Evolutionary conservation across 2,888 invertebrate species (phyloP), one percentile per base, ranked within the genome.

Genomic region (Drosophila bunnanda): DNA sequence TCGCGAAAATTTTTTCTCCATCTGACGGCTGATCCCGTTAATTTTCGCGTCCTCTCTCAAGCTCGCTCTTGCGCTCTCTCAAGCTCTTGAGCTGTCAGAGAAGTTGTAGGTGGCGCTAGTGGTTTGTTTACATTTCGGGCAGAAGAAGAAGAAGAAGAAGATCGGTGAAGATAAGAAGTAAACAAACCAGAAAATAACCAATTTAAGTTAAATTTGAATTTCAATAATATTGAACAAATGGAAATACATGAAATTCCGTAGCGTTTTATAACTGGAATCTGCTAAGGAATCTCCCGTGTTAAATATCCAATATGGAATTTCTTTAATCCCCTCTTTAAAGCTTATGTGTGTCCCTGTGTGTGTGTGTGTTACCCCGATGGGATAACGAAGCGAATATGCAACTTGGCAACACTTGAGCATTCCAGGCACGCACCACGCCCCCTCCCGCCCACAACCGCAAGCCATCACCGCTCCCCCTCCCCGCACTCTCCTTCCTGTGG

Each of bases 391-490:
- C 79, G 79, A 68, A 78, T 82, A 69, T 82, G 84, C 79, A 76
- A 60, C 61, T 48, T 79, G 84, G 86, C 76, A 88, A 83, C 88
- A 86, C 88, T 84, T 84, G 80, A 74, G 83, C 58, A 84, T 84
- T 80, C 88, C 70, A 57, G 56, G 88, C 83, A 84, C 83, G 83
- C 80, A 75, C 74, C 79, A 79, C 70, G 75, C 81, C 83, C 67
- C 53, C 83, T 65, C 53, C 43, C 72, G 73, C 81, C 83, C 73
- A 59, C 43, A 39, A 59, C 67, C 58, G 67, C 69, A 55, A 54
- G 32, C 50, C 25, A 46, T 46, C 57, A 25, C 41, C 55, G 46
- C 32, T 28, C 25, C 43, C 48, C 28, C 50, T 25, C 43, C 48
- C 28, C 50, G 20, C 50, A 34, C 22, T 15, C 46, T 6, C 3